These are phyloP conservation scores for Tylochromis polylepis DNA, from an alignment of 2,113 vertebrate genomes.

Conservation along the genomic window DNA sequence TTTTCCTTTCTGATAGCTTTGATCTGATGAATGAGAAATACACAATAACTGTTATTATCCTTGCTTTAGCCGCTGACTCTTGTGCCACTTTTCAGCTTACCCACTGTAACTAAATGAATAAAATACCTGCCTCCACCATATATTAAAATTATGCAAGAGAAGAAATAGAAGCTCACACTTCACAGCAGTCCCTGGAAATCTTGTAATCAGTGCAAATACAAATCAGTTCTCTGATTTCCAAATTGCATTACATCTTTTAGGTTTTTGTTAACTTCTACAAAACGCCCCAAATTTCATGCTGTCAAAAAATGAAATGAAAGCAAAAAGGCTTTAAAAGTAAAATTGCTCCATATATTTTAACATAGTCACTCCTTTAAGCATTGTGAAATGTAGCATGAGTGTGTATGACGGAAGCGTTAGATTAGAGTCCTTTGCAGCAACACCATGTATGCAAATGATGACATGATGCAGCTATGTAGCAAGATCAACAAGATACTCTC, in stretches of 20 bases:
- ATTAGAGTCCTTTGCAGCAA: background rate
- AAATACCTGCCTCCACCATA: background rate
- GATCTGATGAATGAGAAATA: background rate
- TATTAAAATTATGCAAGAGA: background rate
- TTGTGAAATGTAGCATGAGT: background rate
- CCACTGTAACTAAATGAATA: background rate
- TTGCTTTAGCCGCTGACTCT: background rate
- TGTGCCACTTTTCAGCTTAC: background rate
- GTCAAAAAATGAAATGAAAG: background rate
- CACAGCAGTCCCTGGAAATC: background rate
- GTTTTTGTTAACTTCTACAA: background rate
- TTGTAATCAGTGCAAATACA: background rate
- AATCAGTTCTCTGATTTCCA: background rate
- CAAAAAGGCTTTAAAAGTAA: background rate
- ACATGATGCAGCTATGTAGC: background rate
- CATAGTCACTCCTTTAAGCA: background rate
- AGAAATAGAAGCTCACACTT: background rate
- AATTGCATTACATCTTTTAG: background rate
- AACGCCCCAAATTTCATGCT: background rate
- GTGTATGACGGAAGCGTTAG: slow-evolving; percentile 5
- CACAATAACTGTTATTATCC: background rate
- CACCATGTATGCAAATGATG: background rate
- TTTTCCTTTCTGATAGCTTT: slow-evolving; percentile 4
- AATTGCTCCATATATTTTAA: background rate
- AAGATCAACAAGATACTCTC: background rate